Evolutionary conservation across 2,113 vertebrate species (phyloP), one percentile per base, ranked within the genome.

Genomic region (Sterna hirundo): DNA sequence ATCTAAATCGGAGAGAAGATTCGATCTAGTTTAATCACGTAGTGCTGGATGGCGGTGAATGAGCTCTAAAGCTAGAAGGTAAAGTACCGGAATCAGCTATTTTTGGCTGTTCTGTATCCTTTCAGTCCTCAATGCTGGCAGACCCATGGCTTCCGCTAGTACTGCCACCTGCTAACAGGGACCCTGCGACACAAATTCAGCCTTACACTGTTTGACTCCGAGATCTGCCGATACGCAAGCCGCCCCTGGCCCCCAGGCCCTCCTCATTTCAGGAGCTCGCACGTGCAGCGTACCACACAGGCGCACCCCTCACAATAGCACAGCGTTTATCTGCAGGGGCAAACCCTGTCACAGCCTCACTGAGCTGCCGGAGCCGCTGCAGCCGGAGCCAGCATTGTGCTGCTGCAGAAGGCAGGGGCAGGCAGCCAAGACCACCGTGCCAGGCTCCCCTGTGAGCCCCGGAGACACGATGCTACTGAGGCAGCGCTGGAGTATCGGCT

Each of bases 401-500:
- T 81, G 72, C 74, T 64, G 77, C 52, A 76, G 32, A 84, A 66
- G 62, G 57, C 74, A 80, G 74, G 40, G 61, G 83, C 65, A 71
- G 46, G 42, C 74, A 82, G 91, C 71, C 16, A 20, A 32, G 49
- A 2, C 13, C 3, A 0, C 19, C 0, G 0, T 15, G 65, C 36
- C 78, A 52, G 51, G 55, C 38, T 75, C 46, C 60, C 29, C 74
- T 20, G 23, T 5, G 34, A 68, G 61, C 64, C 61, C 40, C 27
- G 16, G 71, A 52, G 76, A n/a, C 4, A 15, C 0, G 1, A 40
- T 5, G 7, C 38, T 38, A 1, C 29, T 1, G 38, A 29, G 72
- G 60, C 36, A 49, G 20, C 0, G 2, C 64, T 47, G 82, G 25
- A 10, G 3, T 3, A 34, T 2, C 0, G 0, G 21, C 64, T 62